Evolutionary conservation across 1,140 invertebrate genomes (phyloP), one percentile per base, ranked within the genome.

Genomic region (Copidosoma floridanum): DNA sequence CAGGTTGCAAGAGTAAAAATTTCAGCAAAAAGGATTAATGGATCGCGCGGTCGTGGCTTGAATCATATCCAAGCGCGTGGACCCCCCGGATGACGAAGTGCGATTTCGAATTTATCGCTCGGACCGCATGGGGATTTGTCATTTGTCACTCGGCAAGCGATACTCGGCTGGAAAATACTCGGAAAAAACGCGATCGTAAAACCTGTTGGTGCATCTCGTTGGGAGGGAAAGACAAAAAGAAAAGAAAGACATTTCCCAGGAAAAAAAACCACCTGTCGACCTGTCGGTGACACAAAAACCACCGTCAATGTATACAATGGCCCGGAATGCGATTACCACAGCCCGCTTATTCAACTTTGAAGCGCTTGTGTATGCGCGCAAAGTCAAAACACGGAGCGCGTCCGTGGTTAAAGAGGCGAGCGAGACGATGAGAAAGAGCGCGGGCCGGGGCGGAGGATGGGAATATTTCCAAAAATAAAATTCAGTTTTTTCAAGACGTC

Each of bases 381-480:
- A 27, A 56, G 41, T 55, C 40, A 35, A 55, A 56, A 56, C 21
- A 37, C 14, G 16, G 14, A 26, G 6, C 37, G n/a, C 26, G 10
- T 24, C 41, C 29, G 10, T 5, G 20, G n/a, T n/a, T n/a, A n/a
- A n/a, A n/a, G n/a, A n/a, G n/a, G n/a, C n/a, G n/a, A n/a, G n/a
- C n/a, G n/a, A n/a, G n/a, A n/a, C 32, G 32, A 35, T 35, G 32
- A 14, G 32, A 35, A n/a, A n/a, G n/a, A n/a, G n/a, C n/a, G n/a
- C n/a, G n/a, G n/a, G 7, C 20, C 10, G 11, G 27, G 8, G 44
- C 6, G 27, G 2, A 0, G 44, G 16, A 47, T 21, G 23, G 37
- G 20, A 35, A 27, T 26, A 51, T 58, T 35, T 41, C 48, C 27
- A 53, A 46, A 53, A 60, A 46, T 60, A 53, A 60, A 60, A 46